phyloP scores from a whole-genome alignment of 2,113 vertebrate species.

The Henicopernis longicauda region DNA sequence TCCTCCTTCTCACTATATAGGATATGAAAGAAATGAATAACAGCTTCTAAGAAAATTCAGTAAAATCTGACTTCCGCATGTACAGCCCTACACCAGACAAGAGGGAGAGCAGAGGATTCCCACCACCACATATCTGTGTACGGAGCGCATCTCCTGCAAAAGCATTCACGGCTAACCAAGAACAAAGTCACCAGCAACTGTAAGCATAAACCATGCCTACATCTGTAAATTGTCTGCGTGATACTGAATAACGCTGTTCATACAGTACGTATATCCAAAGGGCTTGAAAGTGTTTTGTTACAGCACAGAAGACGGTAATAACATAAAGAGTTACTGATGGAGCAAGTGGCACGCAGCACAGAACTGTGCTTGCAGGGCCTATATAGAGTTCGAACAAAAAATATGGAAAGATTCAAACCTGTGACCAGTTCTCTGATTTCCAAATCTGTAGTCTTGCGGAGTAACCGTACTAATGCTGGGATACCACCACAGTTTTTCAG shows the following conservation, averaged over 20 bases:
- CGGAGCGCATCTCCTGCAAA: neutral
- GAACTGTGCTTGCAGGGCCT: neutral
- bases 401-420: constrained; percentile 74
- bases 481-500: constrained; percentile 98
- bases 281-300: neutral
- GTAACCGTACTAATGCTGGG: constrained; percentile 91
- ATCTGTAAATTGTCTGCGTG: neutral
- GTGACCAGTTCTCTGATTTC: constrained; percentile 98
- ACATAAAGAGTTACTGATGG: neutral
- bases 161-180: neutral
- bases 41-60: neutral
- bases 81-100: neutral
- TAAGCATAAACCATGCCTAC: neutral
- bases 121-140: neutral
- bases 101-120: neutral
- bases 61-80: neutral
- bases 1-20: neutral
- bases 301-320: neutral
- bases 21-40: neutral
- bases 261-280: neutral
- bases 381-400: neutral
- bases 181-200: neutral
- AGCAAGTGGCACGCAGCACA: neutral
- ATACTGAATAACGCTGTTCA: neutral
- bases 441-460: constrained; percentile 93